These are phyloP conservation scores for Cyprinodon tularosa DNA, from an alignment of 2,113 vertebrate species.

Conservation along the genomic window DNA sequence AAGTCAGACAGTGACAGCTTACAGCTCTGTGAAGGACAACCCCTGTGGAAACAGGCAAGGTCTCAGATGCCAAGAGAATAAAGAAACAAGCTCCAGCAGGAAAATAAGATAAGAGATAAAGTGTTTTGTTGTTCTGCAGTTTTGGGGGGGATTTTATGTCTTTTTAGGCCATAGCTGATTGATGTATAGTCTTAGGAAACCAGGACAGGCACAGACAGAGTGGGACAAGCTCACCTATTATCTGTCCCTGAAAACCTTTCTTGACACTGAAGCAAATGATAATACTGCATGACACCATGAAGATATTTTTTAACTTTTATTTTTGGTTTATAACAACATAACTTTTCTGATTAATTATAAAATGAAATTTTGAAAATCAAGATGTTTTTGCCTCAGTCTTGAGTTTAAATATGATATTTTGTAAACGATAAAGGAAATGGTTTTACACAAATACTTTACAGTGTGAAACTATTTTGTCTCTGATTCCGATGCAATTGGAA, in stretches of 20 bases:
- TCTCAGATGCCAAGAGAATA: constrained; percentile 41
- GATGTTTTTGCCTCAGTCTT: neutral
- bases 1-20: constrained; percentile 34
- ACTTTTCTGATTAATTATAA: neutral
- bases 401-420: neutral
- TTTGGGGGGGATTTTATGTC: constrained; percentile 7
- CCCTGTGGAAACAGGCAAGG: constrained; percentile 8
- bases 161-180: constrained; percentile 42
- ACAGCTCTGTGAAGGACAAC: constrained; percentile 37
- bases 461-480: neutral
- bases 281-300: neutral
- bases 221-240: neutral
- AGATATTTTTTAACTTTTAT: neutral
- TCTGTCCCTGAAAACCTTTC: constrained; percentile 5
- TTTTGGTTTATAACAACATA: neutral
- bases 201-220: constrained; percentile 49
- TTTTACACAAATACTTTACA: no score
- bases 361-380: neutral
- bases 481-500: neutral
- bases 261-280: neutral
- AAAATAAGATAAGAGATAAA: constrained; percentile 30
- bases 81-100: constrained; percentile 31
- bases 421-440: no score
- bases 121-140: constrained; percentile 25
- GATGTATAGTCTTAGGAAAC: constrained; percentile 47